These are phyloP conservation scores for Crotalus horridus DNA, from an alignment of 2,113 vertebrate species.

Conservation along the genomic window DNA sequence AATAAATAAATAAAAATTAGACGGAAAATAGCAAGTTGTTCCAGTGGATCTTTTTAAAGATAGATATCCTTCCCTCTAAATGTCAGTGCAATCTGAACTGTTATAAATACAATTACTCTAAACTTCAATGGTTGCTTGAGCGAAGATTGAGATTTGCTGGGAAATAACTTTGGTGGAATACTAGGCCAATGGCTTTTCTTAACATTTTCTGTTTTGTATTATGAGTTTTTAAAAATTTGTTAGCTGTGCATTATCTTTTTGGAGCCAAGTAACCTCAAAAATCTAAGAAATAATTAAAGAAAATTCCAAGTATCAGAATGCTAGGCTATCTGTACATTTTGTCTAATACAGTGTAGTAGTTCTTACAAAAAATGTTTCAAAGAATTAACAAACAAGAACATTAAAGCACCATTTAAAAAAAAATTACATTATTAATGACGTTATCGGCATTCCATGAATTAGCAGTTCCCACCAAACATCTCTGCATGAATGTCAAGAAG, in stretches of 20 bases:
- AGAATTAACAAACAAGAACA: neutral
- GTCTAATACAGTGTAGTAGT: neutral
- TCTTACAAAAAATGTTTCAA: neutral
- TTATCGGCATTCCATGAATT: neutral
- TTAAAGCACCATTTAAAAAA: neutral
- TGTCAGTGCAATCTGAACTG: neutral
- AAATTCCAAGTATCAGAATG: neutral
- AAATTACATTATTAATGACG: neutral
- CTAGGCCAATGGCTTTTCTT: neutral
- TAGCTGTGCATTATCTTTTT: neutral
- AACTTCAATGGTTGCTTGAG: neutral
- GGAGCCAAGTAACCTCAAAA: neutral
- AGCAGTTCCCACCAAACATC: constrained; percentile 22
- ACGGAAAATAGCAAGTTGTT: neutral
- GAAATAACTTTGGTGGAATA: neutral
- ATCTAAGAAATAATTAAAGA: neutral
- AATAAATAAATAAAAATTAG: neutral
- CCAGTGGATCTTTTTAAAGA: neutral
- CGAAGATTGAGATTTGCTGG: neutral
- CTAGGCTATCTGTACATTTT: neutral
- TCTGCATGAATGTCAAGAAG: constrained; percentile 2
- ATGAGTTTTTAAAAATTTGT: neutral
- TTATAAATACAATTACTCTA: neutral
- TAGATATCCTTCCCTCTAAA: neutral
- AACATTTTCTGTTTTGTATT: neutral